Conservation (phyloP, 1,140 invertebrate genomes). For the Tyrophagus putrescentiae region DNA sequence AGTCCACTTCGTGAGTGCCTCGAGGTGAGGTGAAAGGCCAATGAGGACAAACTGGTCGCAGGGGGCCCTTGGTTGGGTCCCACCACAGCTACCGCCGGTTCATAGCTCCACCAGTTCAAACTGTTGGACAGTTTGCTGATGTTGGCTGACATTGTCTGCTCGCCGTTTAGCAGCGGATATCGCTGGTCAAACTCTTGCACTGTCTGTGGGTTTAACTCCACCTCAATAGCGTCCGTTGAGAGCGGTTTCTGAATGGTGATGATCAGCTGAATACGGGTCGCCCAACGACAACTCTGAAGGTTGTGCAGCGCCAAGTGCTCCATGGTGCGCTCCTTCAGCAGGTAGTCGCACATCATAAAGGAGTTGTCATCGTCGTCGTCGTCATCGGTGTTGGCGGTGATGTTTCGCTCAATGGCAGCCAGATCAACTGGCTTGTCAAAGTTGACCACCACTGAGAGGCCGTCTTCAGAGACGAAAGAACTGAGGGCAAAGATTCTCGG, state of each 20-base stretch:
- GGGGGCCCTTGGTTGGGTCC: constrained; percentile 22
- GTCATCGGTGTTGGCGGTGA: neutral
- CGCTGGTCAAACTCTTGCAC: constrained; percentile 25
- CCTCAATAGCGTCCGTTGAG: constrained; percentile 21
- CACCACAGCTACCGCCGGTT: constrained; percentile 20
- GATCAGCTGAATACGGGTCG: constrained; percentile 27
- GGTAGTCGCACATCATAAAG: constrained; percentile 12
- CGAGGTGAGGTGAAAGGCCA: constrained; percentile 26
- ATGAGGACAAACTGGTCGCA: constrained; percentile 26
- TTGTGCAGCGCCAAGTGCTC: constrained; percentile 20
- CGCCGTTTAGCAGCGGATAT: constrained; percentile 22
- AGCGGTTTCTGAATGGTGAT: constrained; percentile 25
- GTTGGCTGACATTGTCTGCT: constrained; percentile 19
- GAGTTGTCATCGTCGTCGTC: neutral
- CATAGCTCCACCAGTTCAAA: constrained; percentile 24
- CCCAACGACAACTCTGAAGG: constrained; percentile 24
- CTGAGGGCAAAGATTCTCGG: constrained; percentile 17
- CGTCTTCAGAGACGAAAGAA: constrained; percentile 23
- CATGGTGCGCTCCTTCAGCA: constrained; percentile 24
- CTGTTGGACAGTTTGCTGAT: constrained; percentile 21
- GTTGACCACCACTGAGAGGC: constrained; percentile 25
- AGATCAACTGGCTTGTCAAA: constrained; percentile 27
- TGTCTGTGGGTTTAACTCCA: constrained; percentile 22
- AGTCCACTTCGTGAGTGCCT: constrained; percentile 22
- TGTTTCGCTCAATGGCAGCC: neutral